Conservation (phyloP, 2,113 vertebrate genomes). For the Semicossyphus pulcher region DNA sequence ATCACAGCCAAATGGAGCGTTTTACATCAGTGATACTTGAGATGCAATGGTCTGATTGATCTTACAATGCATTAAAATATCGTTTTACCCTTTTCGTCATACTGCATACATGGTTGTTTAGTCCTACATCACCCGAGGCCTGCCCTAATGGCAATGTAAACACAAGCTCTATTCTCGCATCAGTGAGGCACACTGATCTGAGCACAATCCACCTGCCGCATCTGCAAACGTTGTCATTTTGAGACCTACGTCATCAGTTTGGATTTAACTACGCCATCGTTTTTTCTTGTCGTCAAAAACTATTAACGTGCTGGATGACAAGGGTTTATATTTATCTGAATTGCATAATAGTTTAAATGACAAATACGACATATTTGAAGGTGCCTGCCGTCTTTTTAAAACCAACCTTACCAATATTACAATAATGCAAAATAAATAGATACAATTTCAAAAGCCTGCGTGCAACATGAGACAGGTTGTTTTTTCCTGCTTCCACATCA, state of each 20-base stretch:
- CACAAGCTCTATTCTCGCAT: conserved; percentile 46
- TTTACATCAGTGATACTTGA: neutral
- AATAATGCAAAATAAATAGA: neutral
- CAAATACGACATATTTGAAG: neutral
- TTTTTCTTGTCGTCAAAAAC: conserved; percentile 3
- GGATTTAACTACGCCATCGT: conserved; percentile 50
- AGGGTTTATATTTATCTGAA: neutral
- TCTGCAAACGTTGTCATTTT: conserved; percentile 50
- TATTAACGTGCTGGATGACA: neutral
- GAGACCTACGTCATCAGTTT: conserved; percentile 60
- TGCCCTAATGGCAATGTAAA: conserved; percentile 63
- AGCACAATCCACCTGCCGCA: conserved; percentile 72
- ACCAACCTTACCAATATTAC: neutral
- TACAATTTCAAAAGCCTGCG: neutral
- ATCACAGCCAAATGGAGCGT: conserved; percentile 1
- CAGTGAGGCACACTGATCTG: conserved; percentile 17
- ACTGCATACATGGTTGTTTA: neutral
- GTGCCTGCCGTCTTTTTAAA: neutral
- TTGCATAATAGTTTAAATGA: neutral
- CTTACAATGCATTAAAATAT: neutral
- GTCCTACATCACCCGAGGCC: neutral
- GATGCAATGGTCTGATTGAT: neutral
- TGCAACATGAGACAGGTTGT: neutral
- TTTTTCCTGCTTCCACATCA: neutral
- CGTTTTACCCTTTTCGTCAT: neutral